Evolutionary conservation across 2,797 vertebrate species (phyloP).

Genomic region (Argya squamiceps): DNA sequence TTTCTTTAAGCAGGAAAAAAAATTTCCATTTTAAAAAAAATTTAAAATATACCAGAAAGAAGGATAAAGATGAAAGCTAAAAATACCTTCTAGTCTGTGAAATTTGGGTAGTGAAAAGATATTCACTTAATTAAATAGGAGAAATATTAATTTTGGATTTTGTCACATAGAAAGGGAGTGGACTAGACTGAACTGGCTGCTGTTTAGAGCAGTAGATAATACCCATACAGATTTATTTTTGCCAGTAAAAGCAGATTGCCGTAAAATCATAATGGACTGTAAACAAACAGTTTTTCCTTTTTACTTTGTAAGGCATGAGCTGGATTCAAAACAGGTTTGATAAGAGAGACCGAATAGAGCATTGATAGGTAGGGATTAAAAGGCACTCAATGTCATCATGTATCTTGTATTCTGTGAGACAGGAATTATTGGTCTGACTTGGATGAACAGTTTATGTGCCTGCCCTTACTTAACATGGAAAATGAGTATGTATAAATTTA

Average conservation of each 20-base stretch:
- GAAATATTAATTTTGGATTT: neutral
- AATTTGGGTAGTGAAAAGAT: neutral
- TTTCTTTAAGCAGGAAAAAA: neutral
- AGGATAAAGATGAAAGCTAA: neutral
- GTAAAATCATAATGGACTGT: neutral
- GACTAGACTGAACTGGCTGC: neutral
- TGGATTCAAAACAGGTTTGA: accelerated
- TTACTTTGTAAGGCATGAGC: neutral
- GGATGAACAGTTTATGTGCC: neutral
- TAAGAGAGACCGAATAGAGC: neutral
- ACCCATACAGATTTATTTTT: neutral
- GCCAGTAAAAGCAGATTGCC: neutral
- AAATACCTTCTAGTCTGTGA: neutral
- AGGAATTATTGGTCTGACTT: neutral
- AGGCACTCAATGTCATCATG: accelerated
- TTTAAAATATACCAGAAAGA: neutral
- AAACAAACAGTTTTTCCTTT: neutral
- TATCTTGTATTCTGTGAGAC: accelerated
- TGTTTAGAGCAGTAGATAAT: neutral
- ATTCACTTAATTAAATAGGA: neutral
- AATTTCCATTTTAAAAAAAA: neutral
- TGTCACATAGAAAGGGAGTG: neutral
- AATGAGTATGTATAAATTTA: neutral
- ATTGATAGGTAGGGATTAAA: neutral
- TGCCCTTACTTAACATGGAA: neutral